Conservation (phyloP, 2,888 invertebrate genomes). For the Zhuqinia jingwanae region DNA sequence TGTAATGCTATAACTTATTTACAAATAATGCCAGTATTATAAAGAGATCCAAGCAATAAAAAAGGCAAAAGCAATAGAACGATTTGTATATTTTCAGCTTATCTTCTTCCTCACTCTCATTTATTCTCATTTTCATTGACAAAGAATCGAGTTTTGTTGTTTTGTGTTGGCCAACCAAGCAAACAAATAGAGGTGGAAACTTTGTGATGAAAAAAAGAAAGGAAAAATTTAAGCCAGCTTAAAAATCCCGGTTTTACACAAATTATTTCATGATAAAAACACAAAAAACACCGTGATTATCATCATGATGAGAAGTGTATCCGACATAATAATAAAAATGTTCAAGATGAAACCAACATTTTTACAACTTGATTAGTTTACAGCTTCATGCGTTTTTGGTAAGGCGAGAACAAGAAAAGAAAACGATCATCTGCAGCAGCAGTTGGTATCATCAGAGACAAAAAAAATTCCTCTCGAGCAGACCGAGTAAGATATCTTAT, state of each 20-base stretch:
- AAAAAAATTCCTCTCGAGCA: no score
- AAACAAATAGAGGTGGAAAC: constrained; percentile 43
- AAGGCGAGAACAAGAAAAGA: not conserved
- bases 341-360: constrained; percentile 68
- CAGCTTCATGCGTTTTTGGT: constrained; percentile 40
- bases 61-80: constrained; percentile 12
- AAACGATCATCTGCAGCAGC: no score
- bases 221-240: constrained; percentile 14
- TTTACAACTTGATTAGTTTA: constrained; percentile 72
- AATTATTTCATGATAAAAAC: constrained; percentile 45
- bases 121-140: not conserved
- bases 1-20: constrained; percentile 51
- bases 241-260: constrained; percentile 3
- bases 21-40: constrained; percentile 31
- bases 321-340: constrained; percentile 70
- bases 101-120: not conserved
- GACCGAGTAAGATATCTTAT: not conserved
- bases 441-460: constrained; percentile 21
- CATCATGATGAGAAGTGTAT: constrained; percentile 57
- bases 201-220: not conserved
- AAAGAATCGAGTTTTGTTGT: constrained; percentile 47
- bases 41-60: constrained; percentile 19
- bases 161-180: constrained; percentile 46
- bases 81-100: constrained; percentile 22
- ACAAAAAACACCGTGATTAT: constrained; percentile 52